phyloP scores from a whole-genome alignment of 2,113 vertebrate species.

The Microcebus jonahi region DNA sequence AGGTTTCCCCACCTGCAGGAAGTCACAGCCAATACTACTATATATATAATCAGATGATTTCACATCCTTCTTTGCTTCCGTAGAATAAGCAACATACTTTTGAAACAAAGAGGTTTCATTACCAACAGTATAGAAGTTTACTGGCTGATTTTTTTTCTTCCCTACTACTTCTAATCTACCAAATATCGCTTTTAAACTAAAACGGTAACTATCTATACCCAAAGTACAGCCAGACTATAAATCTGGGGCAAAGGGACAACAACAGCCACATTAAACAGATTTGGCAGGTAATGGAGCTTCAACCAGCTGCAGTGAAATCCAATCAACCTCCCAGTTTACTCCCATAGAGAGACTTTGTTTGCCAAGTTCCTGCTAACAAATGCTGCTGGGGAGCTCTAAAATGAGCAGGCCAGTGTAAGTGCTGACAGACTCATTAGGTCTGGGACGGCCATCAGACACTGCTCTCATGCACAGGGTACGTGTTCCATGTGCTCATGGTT shows the following conservation, averaged over 20 bases:
- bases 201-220: not conserved
- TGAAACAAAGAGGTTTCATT: not conserved
- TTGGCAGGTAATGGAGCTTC: not conserved
- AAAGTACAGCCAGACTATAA: not conserved
- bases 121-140: not conserved
- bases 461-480: not conserved
- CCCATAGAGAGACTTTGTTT: not conserved
- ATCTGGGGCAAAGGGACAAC: not conserved
- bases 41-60: not conserved
- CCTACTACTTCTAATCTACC: not conserved
- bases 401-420: not conserved
- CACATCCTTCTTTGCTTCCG: not conserved
- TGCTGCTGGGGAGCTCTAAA: not conserved
- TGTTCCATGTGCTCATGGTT: not conserved
- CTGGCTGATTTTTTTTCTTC: conserved; percentile 2
- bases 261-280: conserved; percentile 18
- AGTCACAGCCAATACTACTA: not conserved
- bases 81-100: not conserved
- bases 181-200: not conserved
- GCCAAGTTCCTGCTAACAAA: conserved; percentile 9
- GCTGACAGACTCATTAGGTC: conserved; percentile 17
- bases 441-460: not conserved
- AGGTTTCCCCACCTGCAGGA: not conserved
- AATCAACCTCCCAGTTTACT: conserved; percentile 25
- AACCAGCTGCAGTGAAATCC: conserved; percentile 18